Conservation (phyloP, 2,888 invertebrate genomes). For the Saturnia pavonia region DNA sequence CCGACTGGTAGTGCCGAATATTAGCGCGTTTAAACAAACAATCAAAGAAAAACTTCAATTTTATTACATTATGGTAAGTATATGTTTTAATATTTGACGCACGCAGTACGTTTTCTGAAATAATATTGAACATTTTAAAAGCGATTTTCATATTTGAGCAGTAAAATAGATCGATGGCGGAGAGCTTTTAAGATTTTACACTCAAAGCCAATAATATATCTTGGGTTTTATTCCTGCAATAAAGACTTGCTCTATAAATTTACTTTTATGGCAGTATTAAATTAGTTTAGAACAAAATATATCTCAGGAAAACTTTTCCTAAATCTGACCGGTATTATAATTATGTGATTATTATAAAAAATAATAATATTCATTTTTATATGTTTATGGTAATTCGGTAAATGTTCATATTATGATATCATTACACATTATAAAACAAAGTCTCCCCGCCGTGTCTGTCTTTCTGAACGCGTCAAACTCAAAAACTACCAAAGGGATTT, state of each 20-base stretch:
- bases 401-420: no score
- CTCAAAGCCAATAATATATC: conserved; percentile 1
- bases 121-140: conserved; percentile 1
- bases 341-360: neutral
- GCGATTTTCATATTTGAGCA: neutral
- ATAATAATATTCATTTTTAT: no score
- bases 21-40: no score
- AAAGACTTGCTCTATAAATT: conserved; percentile 1
- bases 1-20: no score
- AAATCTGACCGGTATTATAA: neutral
- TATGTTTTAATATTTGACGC: neutral
- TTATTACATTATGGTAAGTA: no score
- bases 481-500: no score
- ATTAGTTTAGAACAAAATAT: neutral
- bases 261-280: neutral
- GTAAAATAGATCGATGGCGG: neutral
- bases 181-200: neutral
- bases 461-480: no score
- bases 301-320: neutral
- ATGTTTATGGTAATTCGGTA: no score
- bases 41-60: no score
- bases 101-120: neutral
- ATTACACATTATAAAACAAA: no score
- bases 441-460: no score
- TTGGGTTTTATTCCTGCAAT: neutral